Evolutionary conservation across 2,113 vertebrate species (phyloP).

Genomic region (Daphoenositta chrysoptera): DNA sequence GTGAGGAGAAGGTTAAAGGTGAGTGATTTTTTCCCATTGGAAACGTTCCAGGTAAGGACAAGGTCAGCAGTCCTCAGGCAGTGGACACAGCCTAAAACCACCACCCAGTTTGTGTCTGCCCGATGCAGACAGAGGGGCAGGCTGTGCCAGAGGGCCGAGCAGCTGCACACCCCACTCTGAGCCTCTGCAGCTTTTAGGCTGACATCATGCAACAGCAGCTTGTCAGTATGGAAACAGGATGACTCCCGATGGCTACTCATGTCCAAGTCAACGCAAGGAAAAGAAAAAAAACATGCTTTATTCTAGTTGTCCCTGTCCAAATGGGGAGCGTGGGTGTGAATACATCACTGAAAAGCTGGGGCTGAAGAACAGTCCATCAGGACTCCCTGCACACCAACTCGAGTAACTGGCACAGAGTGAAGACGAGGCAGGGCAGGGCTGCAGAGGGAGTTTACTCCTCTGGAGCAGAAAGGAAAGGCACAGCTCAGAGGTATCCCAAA

Average conservation of each 20-base stretch:
- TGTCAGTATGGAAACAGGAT: background rate
- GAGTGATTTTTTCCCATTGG: background rate
- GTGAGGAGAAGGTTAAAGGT: background rate
- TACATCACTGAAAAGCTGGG: background rate
- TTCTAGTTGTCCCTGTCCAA: background rate
- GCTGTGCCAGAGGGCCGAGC: background rate
- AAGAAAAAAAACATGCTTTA: background rate
- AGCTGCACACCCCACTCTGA: background rate
- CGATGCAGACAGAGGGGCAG: rapidly evolving
- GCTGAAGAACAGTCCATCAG: background rate
- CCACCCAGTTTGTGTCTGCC: background rate
- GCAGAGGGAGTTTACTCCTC: background rate
- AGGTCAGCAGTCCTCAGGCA: background rate
- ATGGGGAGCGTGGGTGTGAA: background rate
- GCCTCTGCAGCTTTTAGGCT: background rate
- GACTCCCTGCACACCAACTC: background rate
- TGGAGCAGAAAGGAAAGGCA: background rate
- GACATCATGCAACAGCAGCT: background rate
- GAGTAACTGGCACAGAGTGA: background rate
- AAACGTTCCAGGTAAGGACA: background rate
- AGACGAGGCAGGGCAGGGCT: background rate
- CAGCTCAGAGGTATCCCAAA: background rate
- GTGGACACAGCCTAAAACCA: background rate
- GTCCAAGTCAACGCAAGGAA: background rate
- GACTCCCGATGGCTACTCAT: background rate